These are phyloP conservation scores for Coleophora flavipennella DNA, from an alignment of 2,888 invertebrate species.

Conservation along the genomic window DNA sequence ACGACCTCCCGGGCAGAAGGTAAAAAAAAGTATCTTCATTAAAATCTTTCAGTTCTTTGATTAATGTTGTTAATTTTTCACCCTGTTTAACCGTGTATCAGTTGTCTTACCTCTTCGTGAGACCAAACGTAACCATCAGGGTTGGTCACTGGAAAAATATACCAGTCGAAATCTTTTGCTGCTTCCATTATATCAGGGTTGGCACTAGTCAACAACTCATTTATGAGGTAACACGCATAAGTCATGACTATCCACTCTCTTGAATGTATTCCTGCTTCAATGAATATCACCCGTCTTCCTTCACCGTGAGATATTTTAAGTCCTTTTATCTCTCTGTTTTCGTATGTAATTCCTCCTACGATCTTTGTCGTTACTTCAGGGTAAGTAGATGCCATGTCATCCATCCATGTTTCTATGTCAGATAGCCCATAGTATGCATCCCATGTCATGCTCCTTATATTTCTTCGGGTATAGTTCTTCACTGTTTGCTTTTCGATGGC, in stretches of 20 bases:
- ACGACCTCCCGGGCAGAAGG: no score
- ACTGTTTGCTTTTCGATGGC: slow-evolving; percentile 62
- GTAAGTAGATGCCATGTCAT: slow-evolving; percentile 52
- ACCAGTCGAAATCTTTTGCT: slow-evolving; percentile 78
- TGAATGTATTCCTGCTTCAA: slow-evolving; percentile 76
- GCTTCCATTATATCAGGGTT: slow-evolving; percentile 51
- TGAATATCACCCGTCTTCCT: slow-evolving; percentile 39
- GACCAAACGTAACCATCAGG: slow-evolving; percentile 85
- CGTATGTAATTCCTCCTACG: slow-evolving; percentile 52
- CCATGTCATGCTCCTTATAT: slow-evolving; percentile 61
- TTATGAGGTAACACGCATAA: slow-evolving; percentile 73
- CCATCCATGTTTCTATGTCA: slow-evolving; percentile 74
- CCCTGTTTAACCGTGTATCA: no score
- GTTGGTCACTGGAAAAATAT: slow-evolving; percentile 81
- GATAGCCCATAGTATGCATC: slow-evolving; percentile 73
- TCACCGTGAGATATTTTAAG: slow-evolving; percentile 58
- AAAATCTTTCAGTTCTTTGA: no score
- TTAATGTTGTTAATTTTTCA: no score
- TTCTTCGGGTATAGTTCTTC: slow-evolving; percentile 29
- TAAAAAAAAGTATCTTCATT: no score
- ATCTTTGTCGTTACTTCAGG: slow-evolving; percentile 51
- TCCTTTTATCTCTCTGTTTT: slow-evolving; percentile 48
- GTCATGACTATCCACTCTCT: slow-evolving; percentile 84
- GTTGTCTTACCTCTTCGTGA: slow-evolving; percentile 61
- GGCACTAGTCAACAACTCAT: slow-evolving; percentile 73